Conservation (phyloP, 2,113 vertebrate species). For the Myiagra hebetior region DNA sequence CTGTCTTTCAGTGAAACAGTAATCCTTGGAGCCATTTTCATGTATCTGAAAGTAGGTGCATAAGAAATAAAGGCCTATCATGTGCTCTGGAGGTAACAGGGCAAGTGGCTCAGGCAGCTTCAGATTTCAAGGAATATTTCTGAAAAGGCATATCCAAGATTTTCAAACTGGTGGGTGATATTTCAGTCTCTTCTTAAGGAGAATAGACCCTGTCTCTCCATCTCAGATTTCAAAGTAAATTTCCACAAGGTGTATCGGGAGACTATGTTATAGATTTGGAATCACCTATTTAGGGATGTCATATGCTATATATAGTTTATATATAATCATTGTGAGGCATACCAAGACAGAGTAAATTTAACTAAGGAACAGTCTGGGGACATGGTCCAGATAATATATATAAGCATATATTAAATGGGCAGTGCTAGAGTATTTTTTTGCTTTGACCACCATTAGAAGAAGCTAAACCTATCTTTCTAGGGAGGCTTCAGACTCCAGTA, state of each 20-base stretch:
- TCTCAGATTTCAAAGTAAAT: not conserved
- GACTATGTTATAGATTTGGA: not conserved
- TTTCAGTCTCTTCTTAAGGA: not conserved
- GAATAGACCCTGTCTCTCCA: not conserved
- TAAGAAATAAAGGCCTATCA: not conserved
- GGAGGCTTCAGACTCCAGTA: not conserved
- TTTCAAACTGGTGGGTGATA: not conserved
- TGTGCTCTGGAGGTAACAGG: not conserved
- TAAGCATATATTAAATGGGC: not conserved
- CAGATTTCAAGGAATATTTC: not conserved
- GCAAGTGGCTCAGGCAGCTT: not conserved
- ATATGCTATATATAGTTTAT: not conserved
- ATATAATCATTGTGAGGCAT: not conserved
- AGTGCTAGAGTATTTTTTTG: not conserved
- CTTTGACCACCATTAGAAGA: not conserved
- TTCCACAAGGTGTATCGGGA: not conserved
- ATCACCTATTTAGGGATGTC: not conserved
- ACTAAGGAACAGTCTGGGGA: not conserved
- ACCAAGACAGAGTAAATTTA: not conserved
- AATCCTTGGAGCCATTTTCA: not conserved
- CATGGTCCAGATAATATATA: not conserved
- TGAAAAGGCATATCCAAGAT: not conserved
- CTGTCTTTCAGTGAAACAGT: not conserved
- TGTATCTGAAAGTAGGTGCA: not conserved
- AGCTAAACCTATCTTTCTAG: not conserved